These are phyloP conservation scores for Antheraea assamensis DNA, from an alignment of 2,888 invertebrate species.

Conservation along the genomic window DNA sequence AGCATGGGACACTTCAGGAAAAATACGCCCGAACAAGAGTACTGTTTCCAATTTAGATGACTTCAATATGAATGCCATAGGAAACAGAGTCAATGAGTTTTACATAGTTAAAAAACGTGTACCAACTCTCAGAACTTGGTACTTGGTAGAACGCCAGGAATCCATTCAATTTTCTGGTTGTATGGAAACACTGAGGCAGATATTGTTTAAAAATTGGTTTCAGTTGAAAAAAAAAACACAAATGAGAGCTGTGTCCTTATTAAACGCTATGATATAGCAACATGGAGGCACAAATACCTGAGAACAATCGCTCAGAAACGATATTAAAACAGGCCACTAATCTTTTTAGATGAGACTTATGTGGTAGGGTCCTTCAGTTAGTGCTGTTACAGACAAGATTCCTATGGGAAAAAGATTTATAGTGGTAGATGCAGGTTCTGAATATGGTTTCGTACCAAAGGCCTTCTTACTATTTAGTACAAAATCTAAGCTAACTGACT, in stretches of 20 bases:
- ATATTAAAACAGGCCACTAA: conserved; percentile 29
- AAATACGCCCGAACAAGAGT: not conserved
- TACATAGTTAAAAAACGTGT: conserved; percentile 22
- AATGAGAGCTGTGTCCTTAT: conserved; percentile 35
- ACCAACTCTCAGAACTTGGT: conserved; percentile 10
- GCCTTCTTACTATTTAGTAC: conserved; percentile 30
- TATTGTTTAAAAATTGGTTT: conserved; percentile 18
- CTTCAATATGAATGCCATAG: conserved; percentile 27
- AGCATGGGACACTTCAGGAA: not conserved
- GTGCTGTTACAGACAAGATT: conserved; percentile 12
- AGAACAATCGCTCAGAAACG: conserved; percentile 26
- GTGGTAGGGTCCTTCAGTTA: conserved; percentile 34
- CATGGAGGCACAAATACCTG: conserved; percentile 32
- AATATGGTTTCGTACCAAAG: conserved; percentile 30
- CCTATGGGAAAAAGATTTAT: conserved; percentile 32
- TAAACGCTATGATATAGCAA: conserved; percentile 33
- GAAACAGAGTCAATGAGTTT: conserved; percentile 25
- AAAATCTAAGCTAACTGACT: conserved; percentile 34
- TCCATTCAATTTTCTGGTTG: conserved; percentile 10
- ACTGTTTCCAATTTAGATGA: conserved; percentile 12
- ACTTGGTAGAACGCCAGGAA: not conserved
- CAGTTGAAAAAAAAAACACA: conserved; percentile 33
- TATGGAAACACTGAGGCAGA: conserved; percentile 8
- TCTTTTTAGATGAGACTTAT: conserved; percentile 37
- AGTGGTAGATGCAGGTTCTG: conserved; percentile 36